Conservation (phyloP, 1,140 invertebrate genomes). For the Frieseomelitta varia region DNA sequence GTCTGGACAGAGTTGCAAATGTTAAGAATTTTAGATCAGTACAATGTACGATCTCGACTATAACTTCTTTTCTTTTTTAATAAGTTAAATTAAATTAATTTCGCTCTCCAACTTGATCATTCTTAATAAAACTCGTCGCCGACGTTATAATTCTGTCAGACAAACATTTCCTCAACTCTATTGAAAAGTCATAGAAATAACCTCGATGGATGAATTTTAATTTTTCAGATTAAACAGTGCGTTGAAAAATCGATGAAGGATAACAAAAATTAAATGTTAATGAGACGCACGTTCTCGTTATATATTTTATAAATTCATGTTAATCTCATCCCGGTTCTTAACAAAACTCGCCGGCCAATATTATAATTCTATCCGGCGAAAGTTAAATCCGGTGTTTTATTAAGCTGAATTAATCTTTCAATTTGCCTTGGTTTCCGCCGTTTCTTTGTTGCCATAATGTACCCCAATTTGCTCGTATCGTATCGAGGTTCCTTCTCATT, state of each 20-base stretch:
- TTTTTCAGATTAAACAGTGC: no score
- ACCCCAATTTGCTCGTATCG: slow-evolving; percentile 10
- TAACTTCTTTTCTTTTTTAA: no score
- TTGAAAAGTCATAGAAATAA: no score
- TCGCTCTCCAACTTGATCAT: not conserved
- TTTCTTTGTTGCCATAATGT: slow-evolving; percentile 40
- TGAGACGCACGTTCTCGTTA: no score
- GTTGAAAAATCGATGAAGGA: no score
- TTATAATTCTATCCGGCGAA: not conserved
- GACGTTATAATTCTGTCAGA: not conserved
- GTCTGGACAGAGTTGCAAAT: no score
- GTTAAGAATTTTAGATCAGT: no score
- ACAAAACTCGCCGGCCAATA: not conserved
- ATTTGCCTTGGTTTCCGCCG: not conserved
- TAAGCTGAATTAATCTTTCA: slow-evolving; percentile 6
- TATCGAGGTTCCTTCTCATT: slow-evolving; percentile 16
- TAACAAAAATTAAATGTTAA: no score
- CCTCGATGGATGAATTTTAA: no score
- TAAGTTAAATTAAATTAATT: not conserved
- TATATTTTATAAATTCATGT: no score
- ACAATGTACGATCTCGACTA: no score
- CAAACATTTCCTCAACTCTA: no score
- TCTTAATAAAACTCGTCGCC: not conserved
- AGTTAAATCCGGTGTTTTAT: slow-evolving; percentile 2
- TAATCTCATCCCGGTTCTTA: not conserved